Evolutionary conservation across 1,140 invertebrate species (phyloP), one percentile per base, ranked within the genome.

Genomic region (Drosophila novamexicana): DNA sequence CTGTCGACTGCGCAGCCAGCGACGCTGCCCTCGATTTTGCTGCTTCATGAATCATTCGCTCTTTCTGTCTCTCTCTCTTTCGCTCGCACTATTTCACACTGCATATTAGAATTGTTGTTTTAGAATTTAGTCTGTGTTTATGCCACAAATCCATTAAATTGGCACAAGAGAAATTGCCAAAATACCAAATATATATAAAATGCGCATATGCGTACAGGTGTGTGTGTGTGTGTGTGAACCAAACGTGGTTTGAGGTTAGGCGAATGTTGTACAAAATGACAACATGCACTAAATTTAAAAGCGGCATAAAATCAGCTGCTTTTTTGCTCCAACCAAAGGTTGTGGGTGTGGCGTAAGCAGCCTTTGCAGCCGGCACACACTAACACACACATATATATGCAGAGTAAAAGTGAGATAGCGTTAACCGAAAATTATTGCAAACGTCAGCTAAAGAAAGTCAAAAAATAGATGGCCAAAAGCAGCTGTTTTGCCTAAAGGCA

Each of bases 381-480:
- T 58, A 22, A 49, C 54, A 50, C 12, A 22, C 22, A n/a, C 37
- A 61, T 32, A 69, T 1, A 32, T 7, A 57, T 47, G 4, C 22
- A 7, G 7, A 40, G 42, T 22, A 53, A 50, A 49, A 57, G 36
- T 8, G 16, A 72, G 34, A 72, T 6, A 37, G 49, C 32, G 44
- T 12, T 34, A 45, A 16, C 45, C 56, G 44, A 70, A 69, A 64
- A 65, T 61, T 78, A 77, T 62, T 75, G 82, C 76, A 65, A 82
- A 83, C 79, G 83, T 86, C 83, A 86, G 79, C 76, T 71, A 79
- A 82, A 79, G 79, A 86, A 88, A 79, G 79, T 80, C 58, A 40
- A 52, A 49, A 18, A 29, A 4, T 61, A 58, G 39, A 62, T 65
- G 49, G 44, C 37, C 34, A 58, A 47, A 64, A 66, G 45, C 63